These are phyloP conservation scores for Drosophila malerkotliana DNA, from an alignment of 1,140 invertebrate species.

Conservation along the genomic window DNA sequence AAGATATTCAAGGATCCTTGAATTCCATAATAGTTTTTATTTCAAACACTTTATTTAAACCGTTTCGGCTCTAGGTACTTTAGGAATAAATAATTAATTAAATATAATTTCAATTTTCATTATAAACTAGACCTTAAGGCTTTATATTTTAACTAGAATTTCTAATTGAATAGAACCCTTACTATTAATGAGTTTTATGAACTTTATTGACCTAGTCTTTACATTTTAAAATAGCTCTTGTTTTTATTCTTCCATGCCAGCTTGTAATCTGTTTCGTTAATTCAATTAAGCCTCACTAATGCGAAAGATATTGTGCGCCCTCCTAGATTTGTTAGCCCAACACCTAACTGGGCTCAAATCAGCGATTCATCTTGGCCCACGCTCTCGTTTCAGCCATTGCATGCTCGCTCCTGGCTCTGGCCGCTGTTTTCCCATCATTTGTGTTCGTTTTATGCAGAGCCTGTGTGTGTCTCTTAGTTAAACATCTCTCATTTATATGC, in stretches of 20 bases:
- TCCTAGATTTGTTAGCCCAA: slow-evolving; percentile 12
- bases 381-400: slow-evolving; percentile 44
- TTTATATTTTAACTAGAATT: too few species aligned
- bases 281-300: slow-evolving; percentile 2
- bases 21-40: too few species aligned
- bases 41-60: too few species aligned
- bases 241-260: neutral
- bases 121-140: too few species aligned
- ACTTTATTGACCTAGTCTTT: neutral
- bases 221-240: neutral
- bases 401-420: slow-evolving; percentile 22
- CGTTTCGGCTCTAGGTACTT: too few species aligned
- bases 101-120: too few species aligned
- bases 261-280: slow-evolving; percentile 2
- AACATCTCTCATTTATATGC: slow-evolving; percentile 82
- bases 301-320: neutral
- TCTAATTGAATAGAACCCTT: too few species aligned
- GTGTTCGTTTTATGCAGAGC: slow-evolving; percentile 56
- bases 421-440: slow-evolving; percentile 33
- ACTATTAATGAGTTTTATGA: too few species aligned
- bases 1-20: too few species aligned
- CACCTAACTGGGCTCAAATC: slow-evolving; percentile 24
- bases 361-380: slow-evolving; percentile 35
- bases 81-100: too few species aligned
- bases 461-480: slow-evolving; percentile 77